A percentile compares a stretch with the other conserved stretches of the same genome.
These are phyloP conservation scores for Aurelia sp. DNA, from an alignment of 30 jellyfish, hydroid and myxozoan genomes.

Conservation along the genomic window DNA sequence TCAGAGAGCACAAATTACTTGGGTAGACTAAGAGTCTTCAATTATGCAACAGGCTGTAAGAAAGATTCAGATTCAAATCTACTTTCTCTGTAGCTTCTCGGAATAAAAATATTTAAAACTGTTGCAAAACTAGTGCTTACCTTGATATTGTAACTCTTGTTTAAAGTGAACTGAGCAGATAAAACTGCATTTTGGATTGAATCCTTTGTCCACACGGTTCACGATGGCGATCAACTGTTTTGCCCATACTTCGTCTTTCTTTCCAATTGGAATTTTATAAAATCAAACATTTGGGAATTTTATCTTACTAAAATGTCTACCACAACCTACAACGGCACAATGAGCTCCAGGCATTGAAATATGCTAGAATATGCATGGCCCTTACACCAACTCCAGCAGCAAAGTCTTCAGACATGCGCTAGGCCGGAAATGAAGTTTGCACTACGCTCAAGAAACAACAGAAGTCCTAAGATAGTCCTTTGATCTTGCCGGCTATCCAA, in stretches of 20 bases:
- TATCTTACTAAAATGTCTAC: conserved; percentile 19
- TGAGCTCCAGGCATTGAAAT: conserved; percentile 30
- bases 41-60: too few species aligned
- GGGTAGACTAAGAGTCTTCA: too few species aligned
- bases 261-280: conserved; percentile 26
- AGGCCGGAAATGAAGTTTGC: neutral
- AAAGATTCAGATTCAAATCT: too few species aligned
- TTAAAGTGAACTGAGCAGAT: conserved; percentile 37
- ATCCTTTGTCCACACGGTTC: conserved; percentile 23
- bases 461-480: too few species aligned
- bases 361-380: neutral
- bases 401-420: neutral
- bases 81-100: too few species aligned
- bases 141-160: conserved; percentile 17
- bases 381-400: neutral
- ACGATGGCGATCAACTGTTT: conserved; percentile 18
- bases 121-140: too few species aligned
- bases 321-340: conserved; percentile 20
- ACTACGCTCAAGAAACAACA: too few species aligned
- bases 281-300: conserved; percentile 17
- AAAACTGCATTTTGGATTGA: neutral
- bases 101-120: too few species aligned
- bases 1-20: too few species aligned
- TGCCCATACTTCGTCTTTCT: conserved; percentile 30
- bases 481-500: too few species aligned